A percentile compares a stretch with the other conserved stretches of the same genome.
phyloP scores from a whole-genome alignment of 2,113 vertebrate species.

The Neoarius graeffei region DNA sequence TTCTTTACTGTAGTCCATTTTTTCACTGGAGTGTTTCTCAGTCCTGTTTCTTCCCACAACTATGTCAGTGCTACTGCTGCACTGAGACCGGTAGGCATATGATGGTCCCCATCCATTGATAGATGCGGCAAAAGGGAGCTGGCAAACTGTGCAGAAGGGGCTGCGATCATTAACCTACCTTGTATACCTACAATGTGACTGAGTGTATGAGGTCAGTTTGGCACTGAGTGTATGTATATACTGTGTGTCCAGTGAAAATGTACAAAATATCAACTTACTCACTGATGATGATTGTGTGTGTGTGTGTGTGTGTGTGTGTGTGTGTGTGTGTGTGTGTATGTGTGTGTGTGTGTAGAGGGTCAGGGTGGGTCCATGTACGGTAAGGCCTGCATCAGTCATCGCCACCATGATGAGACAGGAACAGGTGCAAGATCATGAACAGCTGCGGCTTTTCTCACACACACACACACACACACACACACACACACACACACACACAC shows the following conservation, averaged over 20 bases:
- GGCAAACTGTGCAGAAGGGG: neutral
- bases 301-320: no score
- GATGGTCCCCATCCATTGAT: no score
- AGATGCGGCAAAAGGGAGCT: neutral
- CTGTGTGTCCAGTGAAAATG: neutral
- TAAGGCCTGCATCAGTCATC: slow-evolving; percentile 71
- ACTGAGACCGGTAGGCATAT: neutral
- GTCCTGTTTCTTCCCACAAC: neutral
- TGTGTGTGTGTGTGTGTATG: no score
- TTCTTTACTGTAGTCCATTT: neutral
- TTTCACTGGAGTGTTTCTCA: neutral
- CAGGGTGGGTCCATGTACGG: slow-evolving; percentile 68
- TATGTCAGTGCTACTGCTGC: neutral
- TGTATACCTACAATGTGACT: neutral
- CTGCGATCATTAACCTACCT: neutral
- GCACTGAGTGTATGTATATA: neutral
- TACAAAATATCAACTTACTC: neutral
- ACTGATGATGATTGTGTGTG: neutral
- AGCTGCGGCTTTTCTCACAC: no score
- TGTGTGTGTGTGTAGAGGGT: slow-evolving; percentile 43
- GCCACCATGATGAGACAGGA: slow-evolving; percentile 69
- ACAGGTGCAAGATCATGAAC: slow-evolving; percentile 72
- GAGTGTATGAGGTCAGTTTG: neutral
- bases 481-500: no score
- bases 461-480: no score